Evolutionary conservation across 2,797 vertebrate genomes (phyloP), one percentile per base, ranked within the genome.

Genomic region (Rousettus madagascariensis): DNA sequence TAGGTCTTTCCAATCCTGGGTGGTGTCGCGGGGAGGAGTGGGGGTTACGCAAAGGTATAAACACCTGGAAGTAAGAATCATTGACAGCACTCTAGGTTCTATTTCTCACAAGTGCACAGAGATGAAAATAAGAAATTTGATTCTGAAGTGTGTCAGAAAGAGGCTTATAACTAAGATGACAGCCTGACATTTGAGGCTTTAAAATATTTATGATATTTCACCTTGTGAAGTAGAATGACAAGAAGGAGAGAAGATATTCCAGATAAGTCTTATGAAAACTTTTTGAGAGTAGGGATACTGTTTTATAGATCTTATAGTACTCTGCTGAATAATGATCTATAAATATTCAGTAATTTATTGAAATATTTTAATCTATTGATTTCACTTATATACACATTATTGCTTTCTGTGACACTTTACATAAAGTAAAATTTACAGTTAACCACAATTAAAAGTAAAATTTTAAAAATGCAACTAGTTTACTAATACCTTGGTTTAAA

Each of bases 161-260:
- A 90, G 22, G 26, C 38, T 86, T n/a, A 24, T 46, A 75, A 75
- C 22, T 69, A 80, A 87, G 91, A 77, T 97, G 20, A 84, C 36
- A 86, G 26, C 15, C 43, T 63, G 59, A 63, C 41, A 77, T 65
- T 30, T 38, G 49, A 80, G 16, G 33, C 17, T 82, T 86, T 77
- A 22, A 89, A 88, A 71, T 85, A 91, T 69, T 90, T 74, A 69
- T 38, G 5, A 69, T 90, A 90, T 91, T 87, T 87, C 38, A 87
- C 22, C 12, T 38, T 82, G 55, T 87, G 5, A 49, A 91, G 36
- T 80, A 49, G 75, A 82, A 77, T 77, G 26, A 41, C 7, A n/a
- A 24, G 46, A 82, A 87, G 19, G 10, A 5, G 49, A 49, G 36
- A 75, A 28, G 19, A 3, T 49, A 63, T 55, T 82, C 7, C 43